Evolutionary conservation across 64 coral and sea anemone genomes (phyloP).

Genomic region (Dendrophyllia cribrosa): DNA sequence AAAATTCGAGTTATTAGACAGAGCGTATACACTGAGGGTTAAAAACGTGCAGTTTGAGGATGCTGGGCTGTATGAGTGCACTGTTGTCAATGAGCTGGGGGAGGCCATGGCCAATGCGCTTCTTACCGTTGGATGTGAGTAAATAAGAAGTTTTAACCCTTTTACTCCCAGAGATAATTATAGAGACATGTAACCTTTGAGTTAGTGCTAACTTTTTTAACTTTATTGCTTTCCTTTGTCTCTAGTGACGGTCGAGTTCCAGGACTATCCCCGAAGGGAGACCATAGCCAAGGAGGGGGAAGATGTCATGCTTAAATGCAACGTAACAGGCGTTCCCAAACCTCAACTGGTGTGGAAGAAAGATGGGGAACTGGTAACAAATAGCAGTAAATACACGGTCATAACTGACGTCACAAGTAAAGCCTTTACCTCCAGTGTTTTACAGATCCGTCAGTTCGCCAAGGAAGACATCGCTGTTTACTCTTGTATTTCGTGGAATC

Average conservation of each 20-base stretch:
- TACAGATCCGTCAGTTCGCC: constrained; percentile 12
- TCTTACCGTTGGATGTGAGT: constrained; percentile 65
- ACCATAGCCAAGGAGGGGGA: not conserved
- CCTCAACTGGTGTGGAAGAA: constrained; percentile 86
- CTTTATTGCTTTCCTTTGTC: not conserved
- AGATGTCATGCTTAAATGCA: constrained; percentile 39
- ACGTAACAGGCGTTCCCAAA: constrained; percentile 51
- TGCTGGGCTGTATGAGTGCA: constrained; percentile 50
- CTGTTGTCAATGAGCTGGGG: constrained; percentile 34
- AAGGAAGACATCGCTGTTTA: constrained; percentile 35
- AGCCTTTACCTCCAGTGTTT: not conserved
- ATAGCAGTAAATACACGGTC: constrained; percentile 15
- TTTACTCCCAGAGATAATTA: no score
- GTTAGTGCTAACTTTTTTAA: no score
- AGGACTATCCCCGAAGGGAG: not conserved
- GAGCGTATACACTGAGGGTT: constrained; percentile 5
- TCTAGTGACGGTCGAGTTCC: constrained; percentile 6
- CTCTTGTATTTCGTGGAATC: constrained; percentile 63
- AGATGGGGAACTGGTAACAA: constrained; percentile 69
- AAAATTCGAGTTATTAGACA: not conserved
- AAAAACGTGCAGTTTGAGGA: constrained; percentile 11
- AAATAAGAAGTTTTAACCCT: no score
- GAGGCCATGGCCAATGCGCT: constrained; percentile 21
- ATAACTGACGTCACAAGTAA: not conserved
- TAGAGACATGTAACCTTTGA: no score